Percentiles rank a stretch among this genome's conserved stretches.
phyloP scores from a whole-genome alignment of 2,888 invertebrate species.

The Thelaira solivaga region DNA sequence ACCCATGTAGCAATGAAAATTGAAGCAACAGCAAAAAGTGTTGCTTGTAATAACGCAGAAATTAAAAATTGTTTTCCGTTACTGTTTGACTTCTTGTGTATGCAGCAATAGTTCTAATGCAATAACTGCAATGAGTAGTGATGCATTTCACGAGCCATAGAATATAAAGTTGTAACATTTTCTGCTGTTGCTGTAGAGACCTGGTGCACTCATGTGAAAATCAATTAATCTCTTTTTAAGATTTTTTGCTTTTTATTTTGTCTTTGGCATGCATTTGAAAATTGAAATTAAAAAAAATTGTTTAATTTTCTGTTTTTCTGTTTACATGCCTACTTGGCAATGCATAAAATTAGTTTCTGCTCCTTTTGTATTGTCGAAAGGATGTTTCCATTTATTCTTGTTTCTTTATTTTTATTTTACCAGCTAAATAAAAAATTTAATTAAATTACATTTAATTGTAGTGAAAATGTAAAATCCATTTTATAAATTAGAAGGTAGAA shows the following conservation, averaged over 20 bases:
- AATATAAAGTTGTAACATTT: neutral
- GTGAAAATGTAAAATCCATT: conserved; percentile 4
- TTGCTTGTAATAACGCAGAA: conserved; percentile 41
- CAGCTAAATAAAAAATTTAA: conserved; percentile 7
- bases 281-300: conserved; percentile 1
- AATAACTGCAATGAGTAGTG: conserved; percentile 13
- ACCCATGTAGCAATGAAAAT: conserved; percentile 6
- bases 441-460: conserved; percentile 46
- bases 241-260: conserved; percentile 44
- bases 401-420: neutral
- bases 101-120: conserved; percentile 12
- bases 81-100: neutral
- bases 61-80: conserved; percentile 25
- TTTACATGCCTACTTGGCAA: conserved; percentile 51
- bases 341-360: conserved; percentile 26
- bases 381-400: conserved; percentile 20
- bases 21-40: conserved; percentile 34
- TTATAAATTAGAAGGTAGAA: too few species aligned
- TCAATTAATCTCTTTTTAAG: conserved; percentile 60
- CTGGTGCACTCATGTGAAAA: conserved; percentile 55
- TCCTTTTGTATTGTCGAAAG: conserved; percentile 23
- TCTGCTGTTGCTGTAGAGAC: conserved; percentile 35
- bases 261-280: conserved; percentile 32
- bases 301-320: conserved; percentile 34
- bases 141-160: neutral